A percentile compares a stretch with the other conserved stretches of the same genome.
phyloP scores from a whole-genome alignment of 2,797 vertebrate genomes.

The Microcaecilia unicolor region DNA sequence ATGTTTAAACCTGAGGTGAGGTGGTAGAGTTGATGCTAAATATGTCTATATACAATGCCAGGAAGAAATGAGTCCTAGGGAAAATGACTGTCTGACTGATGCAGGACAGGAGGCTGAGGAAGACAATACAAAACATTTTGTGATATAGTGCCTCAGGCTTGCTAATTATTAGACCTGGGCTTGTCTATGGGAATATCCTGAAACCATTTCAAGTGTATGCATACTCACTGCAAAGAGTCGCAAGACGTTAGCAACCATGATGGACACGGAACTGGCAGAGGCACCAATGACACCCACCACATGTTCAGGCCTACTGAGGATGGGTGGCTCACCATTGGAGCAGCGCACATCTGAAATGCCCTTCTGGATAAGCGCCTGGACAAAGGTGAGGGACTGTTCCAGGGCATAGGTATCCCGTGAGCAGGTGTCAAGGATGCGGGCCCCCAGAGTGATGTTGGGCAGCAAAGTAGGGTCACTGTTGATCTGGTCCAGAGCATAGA shows the following conservation, averaged over 20 bases:
- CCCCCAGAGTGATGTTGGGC: slow-evolving; percentile 76
- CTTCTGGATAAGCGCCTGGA: slow-evolving; percentile 74
- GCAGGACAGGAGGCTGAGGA: no score
- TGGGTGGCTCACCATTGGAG: slow-evolving; percentile 58
- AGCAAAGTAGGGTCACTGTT: slow-evolving; percentile 70
- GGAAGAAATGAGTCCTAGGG: no score
- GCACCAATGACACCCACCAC: slow-evolving; percentile 81
- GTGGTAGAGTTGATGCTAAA: no score
- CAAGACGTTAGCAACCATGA: slow-evolving; percentile 89
- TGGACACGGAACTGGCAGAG: slow-evolving; percentile 80
- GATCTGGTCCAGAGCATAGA: slow-evolving; percentile 80
- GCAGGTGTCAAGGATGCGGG: slow-evolving; percentile 80
- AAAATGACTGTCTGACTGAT: no score
- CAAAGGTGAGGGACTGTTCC: slow-evolving; percentile 76
- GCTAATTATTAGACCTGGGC: no score
- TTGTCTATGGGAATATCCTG: no score
- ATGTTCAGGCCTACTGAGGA: slow-evolving; percentile 65
- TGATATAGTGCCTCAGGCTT: no score
- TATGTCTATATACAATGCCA: no score
- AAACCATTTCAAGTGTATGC: no score
- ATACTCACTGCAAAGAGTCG: slow-evolving; percentile 72
- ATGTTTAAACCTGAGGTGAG: no score
- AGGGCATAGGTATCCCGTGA: slow-evolving; percentile 82
- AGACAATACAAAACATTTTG: no score
- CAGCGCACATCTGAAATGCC: slow-evolving; percentile 66